These are phyloP conservation scores for Brachionus rotundiformis DNA, from an alignment of 1,140 invertebrate species.

Conservation along the genomic window DNA sequence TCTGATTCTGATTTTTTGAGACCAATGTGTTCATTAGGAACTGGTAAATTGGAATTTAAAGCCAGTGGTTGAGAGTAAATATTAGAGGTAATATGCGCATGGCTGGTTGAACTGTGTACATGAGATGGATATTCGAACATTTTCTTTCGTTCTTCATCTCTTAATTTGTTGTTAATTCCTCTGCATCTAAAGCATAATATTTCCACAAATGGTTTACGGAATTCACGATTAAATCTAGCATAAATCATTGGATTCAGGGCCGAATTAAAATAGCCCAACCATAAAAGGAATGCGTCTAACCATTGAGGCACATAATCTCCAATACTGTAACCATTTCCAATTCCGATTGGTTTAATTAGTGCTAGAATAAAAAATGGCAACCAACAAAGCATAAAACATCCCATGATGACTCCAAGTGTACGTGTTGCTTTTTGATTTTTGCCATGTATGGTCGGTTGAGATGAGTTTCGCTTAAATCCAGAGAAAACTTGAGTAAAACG, in stretches of 20 bases:
- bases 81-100: not conserved
- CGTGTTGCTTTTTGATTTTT: constrained; percentile 76
- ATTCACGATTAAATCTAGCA: constrained; percentile 67
- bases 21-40: not conserved
- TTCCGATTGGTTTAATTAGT: constrained; percentile 64
- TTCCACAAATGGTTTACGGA: constrained; percentile 66
- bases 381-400: constrained; percentile 69
- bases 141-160: constrained; percentile 31
- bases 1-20: not conserved
- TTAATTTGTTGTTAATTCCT: constrained; percentile 59
- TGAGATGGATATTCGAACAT: constrained; percentile 14
- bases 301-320: constrained; percentile 57
- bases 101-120: constrained; percentile 6
- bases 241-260: constrained; percentile 68
- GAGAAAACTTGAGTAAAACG: constrained; percentile 33
- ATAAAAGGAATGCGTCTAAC: constrained; percentile 62
- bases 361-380: constrained; percentile 69
- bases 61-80: not conserved
- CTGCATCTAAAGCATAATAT: constrained; percentile 66
- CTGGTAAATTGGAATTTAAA: not conserved
- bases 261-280: constrained; percentile 66
- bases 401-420: constrained; percentile 71
- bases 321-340: not conserved
- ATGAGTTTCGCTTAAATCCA: constrained; percentile 6
- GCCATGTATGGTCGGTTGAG: not conserved